Evolutionary conservation across 2,113 vertebrate genomes (phyloP).

Genomic region (Clarias gariepinus): DNA sequence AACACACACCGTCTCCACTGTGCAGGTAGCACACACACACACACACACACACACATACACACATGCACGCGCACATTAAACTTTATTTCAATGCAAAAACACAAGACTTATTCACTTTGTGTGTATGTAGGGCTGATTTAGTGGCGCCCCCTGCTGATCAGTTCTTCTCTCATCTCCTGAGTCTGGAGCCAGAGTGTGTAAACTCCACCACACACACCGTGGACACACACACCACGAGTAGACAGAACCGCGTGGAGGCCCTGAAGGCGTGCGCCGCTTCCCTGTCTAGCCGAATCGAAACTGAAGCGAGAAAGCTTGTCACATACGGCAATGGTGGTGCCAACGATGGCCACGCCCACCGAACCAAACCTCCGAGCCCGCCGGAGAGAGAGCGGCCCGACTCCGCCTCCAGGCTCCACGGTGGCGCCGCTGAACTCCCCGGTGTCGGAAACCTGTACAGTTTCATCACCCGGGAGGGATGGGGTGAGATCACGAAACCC

Average conservation of each 20-base stretch:
- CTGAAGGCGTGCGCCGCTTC: constrained; percentile 91
- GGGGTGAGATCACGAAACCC: constrained; percentile 67
- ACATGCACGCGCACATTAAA: not conserved
- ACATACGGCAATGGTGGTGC: constrained; percentile 72
- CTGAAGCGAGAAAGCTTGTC: constrained; percentile 86
- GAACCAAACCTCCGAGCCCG: constrained; percentile 75
- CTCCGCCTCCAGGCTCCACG: constrained; percentile 76
- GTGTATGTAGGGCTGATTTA: constrained; percentile 50
- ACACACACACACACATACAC: not conserved
- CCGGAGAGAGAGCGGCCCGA: constrained; percentile 75
- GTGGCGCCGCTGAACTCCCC: constrained; percentile 75
- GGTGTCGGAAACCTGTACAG: constrained; percentile 79
- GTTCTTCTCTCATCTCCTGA: constrained; percentile 79
- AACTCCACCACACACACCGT: constrained; percentile 66
- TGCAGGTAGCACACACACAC: constrained; percentile 73
- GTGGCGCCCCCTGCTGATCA: constrained; percentile 63
- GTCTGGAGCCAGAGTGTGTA: constrained; percentile 69
- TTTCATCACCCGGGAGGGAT: constrained; percentile 75
- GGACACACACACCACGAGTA: constrained; percentile 64
- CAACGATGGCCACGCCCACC: constrained; percentile 62
- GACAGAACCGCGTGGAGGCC: constrained; percentile 79
- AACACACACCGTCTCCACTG: constrained; percentile 73
- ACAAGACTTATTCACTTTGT: not conserved
- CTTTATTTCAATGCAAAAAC: not conserved
- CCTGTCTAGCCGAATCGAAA: constrained; percentile 90